Evolutionary conservation across 1,140 invertebrate species (phyloP).

Genomic region (Samia ricini): DNA sequence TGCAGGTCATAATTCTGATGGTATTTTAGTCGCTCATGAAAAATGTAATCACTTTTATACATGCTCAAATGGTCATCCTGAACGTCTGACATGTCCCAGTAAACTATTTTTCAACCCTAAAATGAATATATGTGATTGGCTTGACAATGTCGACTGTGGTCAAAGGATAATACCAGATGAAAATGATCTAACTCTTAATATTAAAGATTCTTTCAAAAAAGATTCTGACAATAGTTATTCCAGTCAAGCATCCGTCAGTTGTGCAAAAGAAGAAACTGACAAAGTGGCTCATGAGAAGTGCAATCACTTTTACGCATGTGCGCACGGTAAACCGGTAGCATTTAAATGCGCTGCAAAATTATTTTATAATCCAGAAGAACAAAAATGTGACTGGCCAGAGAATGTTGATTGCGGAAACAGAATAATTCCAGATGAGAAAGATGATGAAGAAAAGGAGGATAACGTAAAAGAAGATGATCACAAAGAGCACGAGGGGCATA

Average conservation of each 20-base stretch:
- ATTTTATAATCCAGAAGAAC: constrained; percentile 77
- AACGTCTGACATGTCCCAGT: constrained; percentile 55
- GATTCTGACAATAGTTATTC: constrained; percentile 16
- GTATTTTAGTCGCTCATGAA: constrained; percentile 33
- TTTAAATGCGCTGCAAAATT: constrained; percentile 39
- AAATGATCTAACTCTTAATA: constrained; percentile 6
- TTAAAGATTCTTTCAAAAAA: neutral
- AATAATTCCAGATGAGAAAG: neutral
- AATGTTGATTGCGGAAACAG: constrained; percentile 12
- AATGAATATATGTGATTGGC: constrained; percentile 79
- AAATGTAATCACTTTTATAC: constrained; percentile 48
- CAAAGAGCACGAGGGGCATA: neutral
- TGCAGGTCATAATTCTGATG: constrained; percentile 23
- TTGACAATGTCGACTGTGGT: constrained; percentile 71
- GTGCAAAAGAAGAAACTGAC: constrained; percentile 28
- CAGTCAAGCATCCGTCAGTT: constrained; percentile 26
- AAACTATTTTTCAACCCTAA: constrained; percentile 78
- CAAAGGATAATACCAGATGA: constrained; percentile 21
- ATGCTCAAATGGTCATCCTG: constrained; percentile 31
- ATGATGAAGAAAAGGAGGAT: neutral
- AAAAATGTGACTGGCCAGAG: constrained; percentile 72
- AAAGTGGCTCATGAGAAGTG: constrained; percentile 37
- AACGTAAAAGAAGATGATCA: neutral
- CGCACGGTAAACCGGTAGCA: constrained; percentile 22
- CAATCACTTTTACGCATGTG: constrained; percentile 35